phyloP scores from a whole-genome alignment of 2,113 vertebrate species.

The Lampris megalopsis region DNA sequence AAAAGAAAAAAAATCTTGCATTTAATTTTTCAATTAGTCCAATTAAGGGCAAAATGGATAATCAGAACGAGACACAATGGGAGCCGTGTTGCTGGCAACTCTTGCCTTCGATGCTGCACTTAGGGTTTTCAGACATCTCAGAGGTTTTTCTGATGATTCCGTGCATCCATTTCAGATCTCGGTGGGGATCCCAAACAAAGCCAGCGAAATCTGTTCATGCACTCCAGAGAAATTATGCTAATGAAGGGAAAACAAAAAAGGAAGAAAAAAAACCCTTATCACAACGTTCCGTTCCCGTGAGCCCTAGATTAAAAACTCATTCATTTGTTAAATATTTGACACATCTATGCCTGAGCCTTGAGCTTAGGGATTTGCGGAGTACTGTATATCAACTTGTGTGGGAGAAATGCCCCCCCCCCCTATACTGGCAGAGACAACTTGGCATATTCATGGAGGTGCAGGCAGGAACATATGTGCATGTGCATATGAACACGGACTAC shows the following conservation, averaged over 20 bases:
- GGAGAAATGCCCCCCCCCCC: slow-evolving; percentile 76
- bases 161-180: slow-evolving; percentile 80
- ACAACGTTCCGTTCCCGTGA: slow-evolving; percentile 79
- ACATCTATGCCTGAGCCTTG: slow-evolving; percentile 80
- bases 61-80: slow-evolving; percentile 71
- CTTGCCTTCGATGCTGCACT: slow-evolving; percentile 65
- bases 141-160: slow-evolving; percentile 69
- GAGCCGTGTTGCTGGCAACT: slow-evolving; percentile 67
- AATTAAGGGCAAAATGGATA: slow-evolving; percentile 76
- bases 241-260: slow-evolving; percentile 76
- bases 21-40: slow-evolving; percentile 82
- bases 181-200: slow-evolving; percentile 81
- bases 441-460: slow-evolving; percentile 70
- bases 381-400: slow-evolving; percentile 82
- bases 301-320: slow-evolving; percentile 84
- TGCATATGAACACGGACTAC: slow-evolving; percentile 34
- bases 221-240: slow-evolving; percentile 84
- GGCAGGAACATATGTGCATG: slow-evolving; percentile 47
- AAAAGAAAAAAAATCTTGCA: slow-evolving; percentile 54
- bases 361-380: slow-evolving; percentile 73
- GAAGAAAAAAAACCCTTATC: slow-evolving; percentile 72
- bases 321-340: slow-evolving; percentile 86
- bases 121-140: slow-evolving; percentile 61
- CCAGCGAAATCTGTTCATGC: slow-evolving; percentile 75
- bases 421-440: slow-evolving; percentile 73